phyloP scores from a whole-genome alignment of 2,797 vertebrate genomes.

The Microtus californicus region DNA sequence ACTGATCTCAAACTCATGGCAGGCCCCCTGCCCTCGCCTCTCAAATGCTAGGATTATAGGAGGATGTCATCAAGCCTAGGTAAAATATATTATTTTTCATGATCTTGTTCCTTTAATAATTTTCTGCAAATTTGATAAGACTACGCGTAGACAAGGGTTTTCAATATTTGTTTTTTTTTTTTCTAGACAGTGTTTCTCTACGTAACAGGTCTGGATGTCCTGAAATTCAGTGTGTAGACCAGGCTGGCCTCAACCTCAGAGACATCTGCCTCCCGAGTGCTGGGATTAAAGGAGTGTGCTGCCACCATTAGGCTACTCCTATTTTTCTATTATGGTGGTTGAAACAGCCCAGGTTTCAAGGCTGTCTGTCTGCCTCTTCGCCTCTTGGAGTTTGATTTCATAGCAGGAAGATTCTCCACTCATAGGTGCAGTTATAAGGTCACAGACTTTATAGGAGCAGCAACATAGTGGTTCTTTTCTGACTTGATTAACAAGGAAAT shows the following conservation, averaged over 20 bases:
- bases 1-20: background rate
- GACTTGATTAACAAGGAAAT: constrained; percentile 18
- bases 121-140: constrained; percentile 39
- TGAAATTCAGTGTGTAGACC: background rate
- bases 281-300: background rate
- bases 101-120: background rate
- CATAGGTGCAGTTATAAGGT: background rate
- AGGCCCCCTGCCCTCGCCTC: background rate
- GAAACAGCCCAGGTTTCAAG: constrained; percentile 21
- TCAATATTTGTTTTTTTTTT: background rate
- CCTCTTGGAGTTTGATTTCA: constrained; percentile 58
- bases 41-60: background rate
- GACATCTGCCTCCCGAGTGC: no score
- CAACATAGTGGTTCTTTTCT: constrained; percentile 35
- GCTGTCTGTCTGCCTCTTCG: background rate
- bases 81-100: background rate
- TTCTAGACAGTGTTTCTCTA: background rate
- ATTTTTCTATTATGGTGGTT: background rate
- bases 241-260: background rate
- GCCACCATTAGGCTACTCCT: background rate
- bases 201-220: background rate
- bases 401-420: constrained; percentile 31
- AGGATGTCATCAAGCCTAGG: background rate
- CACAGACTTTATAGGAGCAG: constrained; percentile 9
- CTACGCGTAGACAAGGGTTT: background rate